Percentiles rank a stretch among this genome's conserved stretches.
phyloP scores from a whole-genome alignment of 2,888 invertebrate species.

The Leucozona laternaria region DNA sequence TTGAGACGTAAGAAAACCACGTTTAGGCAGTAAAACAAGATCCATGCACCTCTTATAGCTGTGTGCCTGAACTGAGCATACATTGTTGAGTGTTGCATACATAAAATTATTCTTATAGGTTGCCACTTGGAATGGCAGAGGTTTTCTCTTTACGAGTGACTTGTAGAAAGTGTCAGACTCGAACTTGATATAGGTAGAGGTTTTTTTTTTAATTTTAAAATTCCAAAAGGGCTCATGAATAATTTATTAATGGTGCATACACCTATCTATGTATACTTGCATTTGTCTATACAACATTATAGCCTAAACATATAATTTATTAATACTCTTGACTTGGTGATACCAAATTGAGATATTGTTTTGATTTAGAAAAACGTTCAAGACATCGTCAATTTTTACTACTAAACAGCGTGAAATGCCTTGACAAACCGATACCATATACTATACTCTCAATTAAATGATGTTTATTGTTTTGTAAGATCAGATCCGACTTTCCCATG shows the following conservation, averaged over 20 bases:
- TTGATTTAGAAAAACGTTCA: not conserved
- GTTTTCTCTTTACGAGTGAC: conserved; percentile 29
- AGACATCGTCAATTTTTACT: not conserved
- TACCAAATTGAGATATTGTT: conserved; percentile 7
- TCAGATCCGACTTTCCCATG: not conserved
- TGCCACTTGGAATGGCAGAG: conserved; percentile 11
- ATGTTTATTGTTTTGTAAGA: not conserved
- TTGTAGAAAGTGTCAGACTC: conserved; percentile 35
- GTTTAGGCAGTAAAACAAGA: conserved; percentile 54
- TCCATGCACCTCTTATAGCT: conserved; percentile 24
- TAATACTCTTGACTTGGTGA: conserved; percentile 5
- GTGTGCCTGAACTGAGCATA: conserved; percentile 8
- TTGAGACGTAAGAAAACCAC: conserved; percentile 38
- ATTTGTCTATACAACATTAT: conserved; percentile 1
- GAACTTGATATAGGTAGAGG: conserved; percentile 1
- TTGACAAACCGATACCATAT: not conserved
- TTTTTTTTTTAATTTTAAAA: not conserved
- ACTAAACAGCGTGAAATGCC: not conserved
- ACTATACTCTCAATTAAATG: not conserved
- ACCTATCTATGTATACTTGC: not conserved
- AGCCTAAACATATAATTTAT: not conserved
- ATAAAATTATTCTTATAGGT: conserved; percentile 21
- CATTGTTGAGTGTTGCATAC: conserved; percentile 26
- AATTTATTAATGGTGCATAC: conserved; percentile 8
- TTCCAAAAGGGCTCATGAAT: conserved; percentile 36